Evolutionary conservation across 2,888 invertebrate species (phyloP), one percentile per base, ranked within the genome.

Genomic region (Chloromyia formosa): DNA sequence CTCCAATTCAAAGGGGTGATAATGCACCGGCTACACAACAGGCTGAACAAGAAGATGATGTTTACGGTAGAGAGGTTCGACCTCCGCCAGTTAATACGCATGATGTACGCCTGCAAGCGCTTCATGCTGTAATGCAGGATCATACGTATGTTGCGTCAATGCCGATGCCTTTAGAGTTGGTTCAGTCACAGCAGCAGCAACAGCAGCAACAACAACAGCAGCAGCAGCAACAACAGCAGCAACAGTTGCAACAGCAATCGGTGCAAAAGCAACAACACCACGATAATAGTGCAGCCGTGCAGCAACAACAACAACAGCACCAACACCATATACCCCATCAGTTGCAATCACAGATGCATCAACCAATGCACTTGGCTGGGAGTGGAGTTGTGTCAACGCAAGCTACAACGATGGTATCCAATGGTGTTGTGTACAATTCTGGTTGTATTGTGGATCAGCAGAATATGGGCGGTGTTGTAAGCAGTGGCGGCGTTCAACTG

Each of bases 31-130:
- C 76, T 75, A 22, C 77, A 9, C 78, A 78, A 69, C 77, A 78
- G 64, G 76, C 75, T 61, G 79, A 80, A 53, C 81, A 82, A 60
- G 84, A 85, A 49, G 85, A 85, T 56, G 85, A 85, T 74, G 79
- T 85, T 18, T 84, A 83, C 77, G 85, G 85, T 73, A 84, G 84
- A 75, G 85, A 85, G 78, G 81, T 85, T 72, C 82, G 85, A 27
- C 85, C 85, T 12, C 79, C 81, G 61, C 84, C 85, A 1, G 83
- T 84, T 18, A 81, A 78, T 56, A 84, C 85, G 2, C 81, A 82
- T 56, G 85, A 85, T 77, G 64, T 82, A 42, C 81, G 83, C 16
- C 64, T 85, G 73, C 83, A 83, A 75, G 81, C 81, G 54, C 66
- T 85, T 35, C 84, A 85, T 78, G 84, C 84, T 18, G 81, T 85